Conservation (phyloP, 92 coral and sea anemone species). For the Heliopora coerulea region DNA sequence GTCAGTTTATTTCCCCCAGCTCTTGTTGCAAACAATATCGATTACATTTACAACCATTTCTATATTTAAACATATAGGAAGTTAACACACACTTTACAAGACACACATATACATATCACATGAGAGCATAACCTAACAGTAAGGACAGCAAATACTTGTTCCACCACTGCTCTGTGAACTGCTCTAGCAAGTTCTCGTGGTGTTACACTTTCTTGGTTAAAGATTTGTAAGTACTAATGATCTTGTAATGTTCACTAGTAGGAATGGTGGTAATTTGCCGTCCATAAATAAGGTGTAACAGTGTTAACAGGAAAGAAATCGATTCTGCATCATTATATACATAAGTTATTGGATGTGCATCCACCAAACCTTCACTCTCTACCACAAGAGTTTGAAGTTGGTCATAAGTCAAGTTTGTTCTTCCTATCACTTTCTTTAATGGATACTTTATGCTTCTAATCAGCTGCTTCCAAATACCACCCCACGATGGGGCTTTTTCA, state of each 20-base stretch:
- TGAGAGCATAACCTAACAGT: too few species aligned
- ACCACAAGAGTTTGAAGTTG: constrained; percentile 23
- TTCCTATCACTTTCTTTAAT: constrained; percentile 40
- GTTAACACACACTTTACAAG: too few species aligned
- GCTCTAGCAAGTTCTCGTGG: constrained; percentile 32
- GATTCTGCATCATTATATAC: constrained; percentile 42
- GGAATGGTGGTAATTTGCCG: constrained; percentile 46
- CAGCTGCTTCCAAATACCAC: constrained; percentile 7
- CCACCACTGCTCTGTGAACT: too few species aligned
- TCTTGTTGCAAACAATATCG: too few species aligned
- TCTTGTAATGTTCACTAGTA: constrained; percentile 43
- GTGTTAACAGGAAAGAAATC: constrained; percentile 29
- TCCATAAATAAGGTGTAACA: constrained; percentile 55
- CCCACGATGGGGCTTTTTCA: constrained; percentile 39
- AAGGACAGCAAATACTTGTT: too few species aligned
- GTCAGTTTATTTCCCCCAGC: too few species aligned
- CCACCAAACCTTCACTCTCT: constrained; percentile 39
- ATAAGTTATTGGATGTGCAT: constrained; percentile 41
- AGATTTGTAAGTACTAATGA: constrained; percentile 42
- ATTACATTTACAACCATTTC: too few species aligned
- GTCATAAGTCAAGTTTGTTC: constrained; percentile 19
- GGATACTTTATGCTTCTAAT: constrained; percentile 24
- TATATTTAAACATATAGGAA: too few species aligned
- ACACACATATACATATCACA: too few species aligned
- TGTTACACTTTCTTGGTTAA: constrained; percentile 14